These are phyloP conservation scores for rabbit (Oryctolagus cuniculus) DNA, from an alignment of 2,113 vertebrate species.

Conservation along the genomic window mOryCun1.1 NC_091433.1:53712501-53713000, in stretches of 20 bases:
- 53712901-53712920: neutral
- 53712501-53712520: neutral
- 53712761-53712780: neutral
- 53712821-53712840: neutral
- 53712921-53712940: neutral
- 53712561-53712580: constrained; percentile 15
- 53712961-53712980: neutral
- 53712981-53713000: neutral
- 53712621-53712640: constrained; percentile 53
- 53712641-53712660: constrained; percentile 67
- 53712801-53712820: constrained; percentile 51
- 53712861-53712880: neutral
- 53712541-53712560: neutral
- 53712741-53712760: neutral
- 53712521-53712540: constrained; percentile 10
- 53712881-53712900: neutral
- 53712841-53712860: neutral
- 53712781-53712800: neutral
- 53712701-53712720: constrained; percentile 10
- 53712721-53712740: constrained; percentile 30
- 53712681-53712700: neutral
- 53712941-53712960: neutral
- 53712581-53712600: constrained; percentile 57
- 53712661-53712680: constrained; percentile 49
- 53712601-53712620: constrained; percentile 38